A percentile compares a stretch with the other conserved stretches of the same genome.
These are phyloP conservation scores for Marisa cornuarietis DNA, from an alignment of 1,140 invertebrate species.

Conservation along the genomic window DNA sequence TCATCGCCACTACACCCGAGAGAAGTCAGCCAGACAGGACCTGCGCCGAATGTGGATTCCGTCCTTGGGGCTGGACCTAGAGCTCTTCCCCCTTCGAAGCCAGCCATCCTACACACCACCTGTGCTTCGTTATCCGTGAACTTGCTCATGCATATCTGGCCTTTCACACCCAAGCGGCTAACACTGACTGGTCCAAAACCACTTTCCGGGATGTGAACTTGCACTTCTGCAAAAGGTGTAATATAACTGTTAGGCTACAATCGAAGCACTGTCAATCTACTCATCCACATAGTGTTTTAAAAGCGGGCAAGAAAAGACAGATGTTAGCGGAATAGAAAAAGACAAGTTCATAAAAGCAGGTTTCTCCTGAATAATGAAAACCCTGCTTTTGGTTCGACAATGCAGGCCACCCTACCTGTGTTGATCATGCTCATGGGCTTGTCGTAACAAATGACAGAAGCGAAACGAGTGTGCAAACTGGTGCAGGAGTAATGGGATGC, in stretches of 20 bases:
- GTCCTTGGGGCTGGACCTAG: slow-evolving; percentile 26
- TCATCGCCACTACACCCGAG: not conserved
- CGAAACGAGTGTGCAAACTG: not conserved
- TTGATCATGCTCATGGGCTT: slow-evolving; percentile 32
- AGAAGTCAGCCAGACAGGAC: not conserved
- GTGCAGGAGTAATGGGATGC: not conserved
- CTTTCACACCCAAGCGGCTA: slow-evolving; percentile 77
- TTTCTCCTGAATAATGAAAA: not conserved
- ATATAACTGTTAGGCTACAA: not conserved
- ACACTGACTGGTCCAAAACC: slow-evolving; percentile 78
- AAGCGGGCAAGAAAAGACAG: too few species aligned
- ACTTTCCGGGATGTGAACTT: slow-evolving; percentile 73
- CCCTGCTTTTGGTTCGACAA: not conserved
- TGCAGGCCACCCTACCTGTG: slow-evolving; percentile 31
- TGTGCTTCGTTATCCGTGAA: slow-evolving; percentile 70
- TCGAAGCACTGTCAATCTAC: slow-evolving; percentile 10
- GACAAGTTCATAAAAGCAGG: too few species aligned
- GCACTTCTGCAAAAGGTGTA: slow-evolving; percentile 35
- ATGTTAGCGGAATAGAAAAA: too few species aligned
- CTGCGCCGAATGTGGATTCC: not conserved
- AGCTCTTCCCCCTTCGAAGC: slow-evolving; percentile 36
- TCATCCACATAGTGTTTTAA: too few species aligned
- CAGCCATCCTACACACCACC: slow-evolving; percentile 41
- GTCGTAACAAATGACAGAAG: slow-evolving; percentile 47
- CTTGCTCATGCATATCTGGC: slow-evolving; percentile 73